phyloP scores from a whole-genome alignment of 53 echinoderm and acorn worm species.

The Crossaster papposus region DNA sequence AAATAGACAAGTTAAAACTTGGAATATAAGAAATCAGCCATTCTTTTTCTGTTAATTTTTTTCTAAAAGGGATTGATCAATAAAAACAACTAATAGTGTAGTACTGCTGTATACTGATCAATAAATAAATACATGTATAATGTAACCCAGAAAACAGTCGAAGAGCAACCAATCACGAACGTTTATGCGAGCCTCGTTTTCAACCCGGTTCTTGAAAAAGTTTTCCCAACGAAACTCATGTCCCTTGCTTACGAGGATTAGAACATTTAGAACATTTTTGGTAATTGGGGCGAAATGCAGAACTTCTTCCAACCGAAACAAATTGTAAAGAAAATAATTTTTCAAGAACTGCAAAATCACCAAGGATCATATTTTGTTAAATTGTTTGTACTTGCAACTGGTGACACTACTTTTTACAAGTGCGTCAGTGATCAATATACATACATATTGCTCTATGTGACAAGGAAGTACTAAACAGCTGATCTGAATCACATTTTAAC shows the following conservation, averaged over 20 bases:
- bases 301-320: background rate
- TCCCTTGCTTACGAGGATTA: no score
- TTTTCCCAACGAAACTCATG: no score
- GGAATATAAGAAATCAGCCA: background rate
- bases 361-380: background rate
- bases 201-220: no score
- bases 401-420: background rate
- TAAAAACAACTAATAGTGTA: slow-evolving; percentile 21
- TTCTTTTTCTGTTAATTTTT: background rate
- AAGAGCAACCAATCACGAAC: no score
- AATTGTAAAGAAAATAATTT: background rate
- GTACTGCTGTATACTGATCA: slow-evolving; percentile 38
- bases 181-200: no score
- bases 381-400: background rate
- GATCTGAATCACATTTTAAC: no score
- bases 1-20: background rate
- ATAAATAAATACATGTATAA: slow-evolving; percentile 11
- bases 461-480: no score
- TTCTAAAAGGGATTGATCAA: slow-evolving; percentile 4
- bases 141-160: no score
- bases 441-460: no score
- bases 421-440: background rate
- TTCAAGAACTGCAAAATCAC: background rate
- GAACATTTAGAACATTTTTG: no score
- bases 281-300: no score